Conservation (phyloP, 2,888 invertebrate genomes). For the Elmis aenea region DNA sequence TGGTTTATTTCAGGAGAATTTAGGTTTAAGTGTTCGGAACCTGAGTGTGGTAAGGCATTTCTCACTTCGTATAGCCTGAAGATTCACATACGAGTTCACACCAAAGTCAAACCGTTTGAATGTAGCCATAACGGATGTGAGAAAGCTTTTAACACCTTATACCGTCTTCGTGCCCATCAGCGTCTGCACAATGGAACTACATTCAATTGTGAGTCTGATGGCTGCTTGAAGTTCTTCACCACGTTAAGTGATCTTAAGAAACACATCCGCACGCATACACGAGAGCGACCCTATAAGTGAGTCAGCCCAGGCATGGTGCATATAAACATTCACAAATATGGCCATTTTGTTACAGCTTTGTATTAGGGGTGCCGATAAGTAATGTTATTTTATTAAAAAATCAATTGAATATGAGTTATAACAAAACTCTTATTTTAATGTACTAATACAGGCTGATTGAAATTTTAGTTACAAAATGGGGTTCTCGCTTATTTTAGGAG, state of each 20-base stretch:
- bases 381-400: no score
- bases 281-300: slow-evolving; percentile 84
- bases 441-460: no score
- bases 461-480: no score
- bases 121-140: slow-evolving; percentile 79
- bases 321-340: no score
- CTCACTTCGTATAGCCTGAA: slow-evolving; percentile 92
- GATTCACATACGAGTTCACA: slow-evolving; percentile 91
- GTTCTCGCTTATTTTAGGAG: no score
- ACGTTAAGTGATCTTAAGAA: slow-evolving; percentile 92
- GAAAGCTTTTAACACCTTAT: slow-evolving; percentile 91
- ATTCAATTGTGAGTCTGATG: slow-evolving; percentile 80
- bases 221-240: slow-evolving; percentile 88
- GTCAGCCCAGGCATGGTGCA: slow-evolving; percentile 36
- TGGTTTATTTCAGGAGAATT: slow-evolving; percentile 72
- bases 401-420: no score
- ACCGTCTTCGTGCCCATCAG: slow-evolving; percentile 87
- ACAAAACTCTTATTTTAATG: no score
- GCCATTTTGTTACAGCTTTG: no score
- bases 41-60: slow-evolving; percentile 87
- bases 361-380: no score
- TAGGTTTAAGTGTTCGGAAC: slow-evolving; percentile 84
- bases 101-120: slow-evolving; percentile 86
- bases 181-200: slow-evolving; percentile 91
- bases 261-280: slow-evolving; percentile 87